Evolutionary conservation across 2,113 vertebrate genomes (phyloP), one percentile per base, ranked within the genome.

Genomic region (Oryzias melastigma): DNA sequence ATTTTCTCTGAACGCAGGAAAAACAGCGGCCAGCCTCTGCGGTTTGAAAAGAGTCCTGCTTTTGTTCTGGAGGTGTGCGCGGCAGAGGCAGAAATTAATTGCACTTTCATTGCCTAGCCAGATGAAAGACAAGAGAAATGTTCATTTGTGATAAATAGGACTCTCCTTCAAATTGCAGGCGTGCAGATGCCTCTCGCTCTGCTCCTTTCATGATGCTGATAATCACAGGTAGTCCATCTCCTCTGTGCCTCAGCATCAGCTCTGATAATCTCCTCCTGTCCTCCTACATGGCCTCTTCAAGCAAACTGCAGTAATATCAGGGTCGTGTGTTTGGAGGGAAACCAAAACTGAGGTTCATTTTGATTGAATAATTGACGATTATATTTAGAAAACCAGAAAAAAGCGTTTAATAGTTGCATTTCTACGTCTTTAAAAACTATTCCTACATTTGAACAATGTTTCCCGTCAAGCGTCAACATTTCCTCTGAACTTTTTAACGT

Each of bases 61-160:
- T 78, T 87, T 86, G 84, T 86, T 81, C 77, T 52, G 14, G 22
- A 50, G 65, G 65, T 49, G 70, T 54, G 71, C 80, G 41, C 64
- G 16, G 66, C 65, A 13, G 71, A 82, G 68, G 73, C 0, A 43
- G 58, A 82, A 86, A 89, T 86, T 83, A 86, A 89, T 87, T 89
- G 80, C 63, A 27, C 78, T 84, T 81, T 83, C 77, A 77, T 75
- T 78, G 67, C 81, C 73, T 42, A 53, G 62, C 58, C 71, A 65
- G 81, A 85, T 88, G 72, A 83, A 86, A 85, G 78, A 79, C 65
- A 56, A 27, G 58, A 71, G 73, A 82, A 83, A 81, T 72, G 74
- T 82, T 87, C 63, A 77, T 63, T 83, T 74, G 80, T 57, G 83
- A 87, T 82, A 73, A 84, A 78, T 73, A 65, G 53, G 71, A 65